Percentiles rank a stretch among this genome's conserved stretches.
phyloP scores from a whole-genome alignment of 2,888 invertebrate species.

The Leptinotarsa peninsularis region DNA sequence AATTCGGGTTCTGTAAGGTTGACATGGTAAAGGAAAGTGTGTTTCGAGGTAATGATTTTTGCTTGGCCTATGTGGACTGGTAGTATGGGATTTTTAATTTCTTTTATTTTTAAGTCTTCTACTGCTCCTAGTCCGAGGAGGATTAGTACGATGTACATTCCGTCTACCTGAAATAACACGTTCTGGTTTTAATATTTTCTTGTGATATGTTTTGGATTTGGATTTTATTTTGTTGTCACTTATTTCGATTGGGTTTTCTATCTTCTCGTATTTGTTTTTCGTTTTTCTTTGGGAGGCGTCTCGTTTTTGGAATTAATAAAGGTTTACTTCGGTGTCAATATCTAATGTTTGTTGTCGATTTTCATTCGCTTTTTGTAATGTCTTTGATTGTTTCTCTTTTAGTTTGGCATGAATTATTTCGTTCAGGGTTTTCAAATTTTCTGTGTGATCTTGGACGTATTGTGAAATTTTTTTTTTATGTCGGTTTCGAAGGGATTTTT shows the following conservation, averaged over 20 bases:
- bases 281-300: conserved; percentile 14
- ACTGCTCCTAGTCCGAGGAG: conserved; percentile 11
- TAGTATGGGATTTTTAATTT: background rate
- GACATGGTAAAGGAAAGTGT: conserved; percentile 20
- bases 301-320: conserved; percentile 9
- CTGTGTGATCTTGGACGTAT: conserved; percentile 3
- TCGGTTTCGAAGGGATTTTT: conserved; percentile 25
- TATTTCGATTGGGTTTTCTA: conserved; percentile 1
- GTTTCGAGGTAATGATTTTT: conserved; percentile 12
- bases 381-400: conserved; percentile 12
- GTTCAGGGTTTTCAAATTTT: conserved; percentile 7
- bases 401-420: background rate
- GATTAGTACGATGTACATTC: conserved; percentile 12
- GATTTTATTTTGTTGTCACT: conserved; percentile 18
- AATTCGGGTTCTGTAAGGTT: conserved; percentile 16
- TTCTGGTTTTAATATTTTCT: background rate
- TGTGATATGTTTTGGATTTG: conserved; percentile 17
- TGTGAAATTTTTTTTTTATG: background rate
- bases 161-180: conserved; percentile 22
- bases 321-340: background rate
- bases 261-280: conserved; percentile 4
- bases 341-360: conserved; percentile 11
- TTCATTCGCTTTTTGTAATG: conserved; percentile 1
- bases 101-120: background rate
- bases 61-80: conserved; percentile 1